Conservation (phyloP, 2,113 vertebrate species). For the Pollachius pollachius region DNA sequence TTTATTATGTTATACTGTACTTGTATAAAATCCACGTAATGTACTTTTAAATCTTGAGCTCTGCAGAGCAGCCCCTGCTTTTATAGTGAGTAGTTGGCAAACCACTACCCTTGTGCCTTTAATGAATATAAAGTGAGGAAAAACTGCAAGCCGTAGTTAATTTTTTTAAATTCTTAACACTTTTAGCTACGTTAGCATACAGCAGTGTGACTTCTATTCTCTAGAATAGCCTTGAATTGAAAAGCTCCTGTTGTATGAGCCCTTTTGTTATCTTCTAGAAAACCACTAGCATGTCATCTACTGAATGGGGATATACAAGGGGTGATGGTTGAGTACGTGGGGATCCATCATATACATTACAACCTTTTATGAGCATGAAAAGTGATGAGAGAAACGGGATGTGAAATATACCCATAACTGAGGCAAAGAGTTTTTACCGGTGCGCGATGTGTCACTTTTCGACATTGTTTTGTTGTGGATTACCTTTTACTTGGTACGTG, state of each 20-base stretch:
- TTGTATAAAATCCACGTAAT: slow-evolving; percentile 44
- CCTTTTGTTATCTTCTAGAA: slow-evolving; percentile 5
- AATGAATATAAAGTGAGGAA: slow-evolving; percentile 36
- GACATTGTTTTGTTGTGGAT: too few species aligned
- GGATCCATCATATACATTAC: neutral
- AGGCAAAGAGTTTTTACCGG: too few species aligned
- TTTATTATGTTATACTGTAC: slow-evolving; percentile 50
- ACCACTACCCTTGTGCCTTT: slow-evolving; percentile 73
- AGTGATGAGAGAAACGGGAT: too few species aligned
- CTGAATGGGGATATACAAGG: neutral
- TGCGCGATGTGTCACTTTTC: too few species aligned
- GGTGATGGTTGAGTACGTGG: neutral
- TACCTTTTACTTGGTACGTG: too few species aligned
- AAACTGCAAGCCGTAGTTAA: slow-evolving; percentile 27
- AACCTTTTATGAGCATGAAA: slow-evolving; percentile 1
- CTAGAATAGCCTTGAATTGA: slow-evolving; percentile 18
- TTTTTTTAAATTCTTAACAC: slow-evolving; percentile 14
- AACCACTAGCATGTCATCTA: slow-evolving; percentile 14
- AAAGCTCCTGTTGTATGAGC: neutral
- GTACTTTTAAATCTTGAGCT: slow-evolving; percentile 45
- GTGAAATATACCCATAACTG: too few species aligned
- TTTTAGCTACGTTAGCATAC: slow-evolving; percentile 25
- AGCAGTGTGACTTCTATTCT: slow-evolving; percentile 28
- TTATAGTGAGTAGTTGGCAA: slow-evolving; percentile 56
- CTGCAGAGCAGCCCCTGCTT: slow-evolving; percentile 51